These are phyloP conservation scores for Acutogordius australiensis DNA, from an alignment of 2,888 invertebrate genomes.

Conservation along the genomic window DNA sequence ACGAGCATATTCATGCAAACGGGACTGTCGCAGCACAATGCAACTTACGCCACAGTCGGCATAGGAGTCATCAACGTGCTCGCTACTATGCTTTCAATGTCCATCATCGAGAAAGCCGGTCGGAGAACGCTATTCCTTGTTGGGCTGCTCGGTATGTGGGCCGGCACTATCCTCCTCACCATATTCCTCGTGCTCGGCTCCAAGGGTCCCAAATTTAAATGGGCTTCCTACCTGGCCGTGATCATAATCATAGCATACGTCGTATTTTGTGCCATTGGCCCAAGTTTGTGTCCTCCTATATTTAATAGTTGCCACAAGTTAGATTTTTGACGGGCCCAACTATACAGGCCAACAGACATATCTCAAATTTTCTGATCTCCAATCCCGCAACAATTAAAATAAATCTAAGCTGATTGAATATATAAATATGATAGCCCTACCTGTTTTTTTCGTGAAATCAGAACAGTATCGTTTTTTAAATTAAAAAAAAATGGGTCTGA, in stretches of 20 bases:
- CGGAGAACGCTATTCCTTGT: conserved; percentile 46
- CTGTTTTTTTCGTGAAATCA: too few species aligned
- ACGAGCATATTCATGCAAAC: conserved; percentile 27
- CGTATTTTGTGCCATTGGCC: neutral
- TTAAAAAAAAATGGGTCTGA: too few species aligned
- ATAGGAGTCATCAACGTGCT: conserved; percentile 55
- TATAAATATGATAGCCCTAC: too few species aligned
- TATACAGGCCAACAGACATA: too few species aligned
- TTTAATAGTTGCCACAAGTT: too few species aligned
- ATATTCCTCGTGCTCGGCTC: conserved; percentile 13
- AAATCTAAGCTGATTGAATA: too few species aligned
- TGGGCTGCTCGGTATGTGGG: conserved; percentile 48
- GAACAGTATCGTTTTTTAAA: too few species aligned
- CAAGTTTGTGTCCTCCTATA: too few species aligned
- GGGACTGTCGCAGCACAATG: conserved; percentile 31
- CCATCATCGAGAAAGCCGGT: conserved; percentile 50
- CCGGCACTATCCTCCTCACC: conserved; percentile 1
- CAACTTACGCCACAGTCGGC: conserved; percentile 50
- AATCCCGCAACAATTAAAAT: too few species aligned
- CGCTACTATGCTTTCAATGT: conserved; percentile 49
- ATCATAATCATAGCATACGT: neutral
- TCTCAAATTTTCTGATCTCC: too few species aligned
- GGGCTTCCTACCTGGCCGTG: neutral
- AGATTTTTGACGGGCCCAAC: too few species aligned
- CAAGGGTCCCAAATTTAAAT: neutral